phyloP scores from a whole-genome alignment of 2,888 invertebrate genomes.

The Drosophila cracens region DNA sequence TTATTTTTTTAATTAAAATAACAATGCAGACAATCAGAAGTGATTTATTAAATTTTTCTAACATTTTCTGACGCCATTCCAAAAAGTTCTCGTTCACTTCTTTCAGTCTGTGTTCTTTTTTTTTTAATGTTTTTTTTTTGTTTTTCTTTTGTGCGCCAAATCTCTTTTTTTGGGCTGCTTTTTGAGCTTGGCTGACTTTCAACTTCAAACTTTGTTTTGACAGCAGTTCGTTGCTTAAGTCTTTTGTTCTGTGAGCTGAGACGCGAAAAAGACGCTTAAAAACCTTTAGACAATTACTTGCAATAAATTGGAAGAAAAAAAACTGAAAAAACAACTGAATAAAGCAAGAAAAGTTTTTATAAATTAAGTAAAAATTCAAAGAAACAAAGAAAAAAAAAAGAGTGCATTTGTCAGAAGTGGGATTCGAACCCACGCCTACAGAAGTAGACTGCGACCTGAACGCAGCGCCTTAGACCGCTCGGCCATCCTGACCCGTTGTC shows the following conservation, averaged over 20 bases:
- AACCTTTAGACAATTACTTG: constrained; percentile 4
- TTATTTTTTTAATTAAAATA: constrained; percentile 70
- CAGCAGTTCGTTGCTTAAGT: constrained; percentile 67
- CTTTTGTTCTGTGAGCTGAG: constrained; percentile 60
- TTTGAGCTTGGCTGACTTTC: constrained; percentile 9
- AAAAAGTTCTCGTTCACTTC: constrained; percentile 25
- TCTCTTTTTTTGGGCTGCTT: constrained; percentile 29
- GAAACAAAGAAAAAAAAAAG: not conserved
- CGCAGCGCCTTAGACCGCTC: constrained; percentile 83
- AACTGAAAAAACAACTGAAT: not conserved
- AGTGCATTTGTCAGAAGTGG: constrained; percentile 75
- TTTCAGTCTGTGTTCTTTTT: not conserved
- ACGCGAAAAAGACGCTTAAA: constrained; percentile 5
- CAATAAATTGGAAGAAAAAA: not conserved
- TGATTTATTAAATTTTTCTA: constrained; percentile 70
- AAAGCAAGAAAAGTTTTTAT: not conserved
- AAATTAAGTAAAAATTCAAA: not conserved
- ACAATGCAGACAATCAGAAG: constrained; percentile 72
- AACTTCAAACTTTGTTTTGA: not conserved
- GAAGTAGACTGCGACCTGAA: constrained; percentile 83
- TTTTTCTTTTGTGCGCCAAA: constrained; percentile 3
- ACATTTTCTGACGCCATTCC: constrained; percentile 47
- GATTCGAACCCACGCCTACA: constrained; percentile 83
- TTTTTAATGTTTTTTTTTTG: not conserved
- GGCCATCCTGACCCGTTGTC: constrained; percentile 48